Conservation (phyloP, 1,140 invertebrate genomes). For the Aricia agestis region DNA sequence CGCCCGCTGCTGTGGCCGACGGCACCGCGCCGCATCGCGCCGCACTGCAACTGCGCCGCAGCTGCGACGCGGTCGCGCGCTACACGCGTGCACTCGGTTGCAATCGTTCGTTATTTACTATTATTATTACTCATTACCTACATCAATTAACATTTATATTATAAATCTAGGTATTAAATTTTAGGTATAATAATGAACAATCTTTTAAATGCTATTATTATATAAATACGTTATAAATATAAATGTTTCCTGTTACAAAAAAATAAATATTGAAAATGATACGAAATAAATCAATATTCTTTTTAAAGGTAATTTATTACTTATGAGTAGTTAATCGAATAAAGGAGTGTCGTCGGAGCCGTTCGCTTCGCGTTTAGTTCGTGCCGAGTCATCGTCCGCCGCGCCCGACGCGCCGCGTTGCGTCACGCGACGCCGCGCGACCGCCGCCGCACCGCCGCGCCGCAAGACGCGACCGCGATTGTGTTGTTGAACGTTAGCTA, state of each 20-base stretch:
- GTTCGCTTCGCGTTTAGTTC: slow-evolving; percentile 68
- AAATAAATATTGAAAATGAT: slow-evolving; percentile 73
- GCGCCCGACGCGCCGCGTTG: slow-evolving; percentile 32
- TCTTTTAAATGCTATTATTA: slow-evolving; percentile 77
- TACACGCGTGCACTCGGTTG: slow-evolving; percentile 64
- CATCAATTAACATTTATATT: slow-evolving; percentile 77
- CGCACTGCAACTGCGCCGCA: slow-evolving; percentile 34
- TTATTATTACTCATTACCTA: slow-evolving; percentile 73
- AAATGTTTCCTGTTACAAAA: slow-evolving; percentile 78
- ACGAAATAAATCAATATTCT: slow-evolving; percentile 76
- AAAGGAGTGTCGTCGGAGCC: slow-evolving; percentile 68
- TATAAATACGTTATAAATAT: slow-evolving; percentile 78
- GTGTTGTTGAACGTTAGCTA: slow-evolving; percentile 75
- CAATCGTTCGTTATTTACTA: slow-evolving; percentile 72
- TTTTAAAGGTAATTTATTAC: slow-evolving; percentile 75
- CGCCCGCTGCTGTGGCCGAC: slow-evolving; percentile 26
- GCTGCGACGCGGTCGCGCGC: slow-evolving; percentile 1
- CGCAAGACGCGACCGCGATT: slow-evolving; percentile 68
- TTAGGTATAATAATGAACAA: slow-evolving; percentile 77
- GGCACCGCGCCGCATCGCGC: slow-evolving; percentile 27
- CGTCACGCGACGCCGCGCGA: slow-evolving; percentile 26
- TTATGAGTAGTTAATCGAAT: slow-evolving; percentile 75
- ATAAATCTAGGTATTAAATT: slow-evolving; percentile 75
- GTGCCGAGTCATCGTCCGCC: slow-evolving; percentile 66
- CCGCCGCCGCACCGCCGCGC: slow-evolving; percentile 42